Conservation (phyloP, 2,797 vertebrate species). For the Karalla daura region DNA sequence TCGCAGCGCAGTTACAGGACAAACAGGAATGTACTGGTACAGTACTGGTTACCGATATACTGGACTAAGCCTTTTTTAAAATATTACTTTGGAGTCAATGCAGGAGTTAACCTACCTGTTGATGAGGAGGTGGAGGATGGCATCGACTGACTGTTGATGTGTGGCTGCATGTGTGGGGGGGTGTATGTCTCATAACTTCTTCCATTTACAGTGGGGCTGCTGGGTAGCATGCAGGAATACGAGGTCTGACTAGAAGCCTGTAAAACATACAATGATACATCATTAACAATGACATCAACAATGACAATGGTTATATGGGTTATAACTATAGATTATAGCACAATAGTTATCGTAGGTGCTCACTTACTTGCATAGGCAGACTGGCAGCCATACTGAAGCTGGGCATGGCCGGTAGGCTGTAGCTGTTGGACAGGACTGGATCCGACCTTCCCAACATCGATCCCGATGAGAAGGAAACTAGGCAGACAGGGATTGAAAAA, state of each 20-base stretch:
- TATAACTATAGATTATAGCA: no score
- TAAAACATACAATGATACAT: no score
- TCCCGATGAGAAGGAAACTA: slow-evolving; percentile 96
- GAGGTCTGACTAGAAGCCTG: slow-evolving; percentile 93
- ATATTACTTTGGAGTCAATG: no score
- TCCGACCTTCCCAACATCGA: slow-evolving; percentile 97
- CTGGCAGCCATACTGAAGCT: slow-evolving; percentile 98
- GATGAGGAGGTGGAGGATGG: slow-evolving; percentile 92
- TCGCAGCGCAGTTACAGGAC: neutral
- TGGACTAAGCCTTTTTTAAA: no score
- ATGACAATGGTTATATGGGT: no score
- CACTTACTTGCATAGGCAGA: slow-evolving; percentile 99
- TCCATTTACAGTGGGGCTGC: slow-evolving; percentile 93
- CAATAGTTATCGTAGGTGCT: no score
- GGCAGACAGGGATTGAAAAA: slow-evolving; percentile 6
- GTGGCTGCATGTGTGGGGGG: slow-evolving; percentile 98
- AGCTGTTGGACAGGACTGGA: slow-evolving; percentile 94
- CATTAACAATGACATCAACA: neutral
- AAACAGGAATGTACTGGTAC: no score
- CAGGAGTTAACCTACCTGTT: slow-evolving; percentile 97
- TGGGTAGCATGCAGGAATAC: slow-evolving; percentile 99
- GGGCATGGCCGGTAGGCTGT: slow-evolving; percentile 96
- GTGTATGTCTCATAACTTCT: slow-evolving; percentile 97
- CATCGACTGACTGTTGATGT: slow-evolving; percentile 98
- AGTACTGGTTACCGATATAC: no score